phyloP scores from a whole-genome alignment of 2,113 vertebrate species.

The Nibea albiflora region DNA sequence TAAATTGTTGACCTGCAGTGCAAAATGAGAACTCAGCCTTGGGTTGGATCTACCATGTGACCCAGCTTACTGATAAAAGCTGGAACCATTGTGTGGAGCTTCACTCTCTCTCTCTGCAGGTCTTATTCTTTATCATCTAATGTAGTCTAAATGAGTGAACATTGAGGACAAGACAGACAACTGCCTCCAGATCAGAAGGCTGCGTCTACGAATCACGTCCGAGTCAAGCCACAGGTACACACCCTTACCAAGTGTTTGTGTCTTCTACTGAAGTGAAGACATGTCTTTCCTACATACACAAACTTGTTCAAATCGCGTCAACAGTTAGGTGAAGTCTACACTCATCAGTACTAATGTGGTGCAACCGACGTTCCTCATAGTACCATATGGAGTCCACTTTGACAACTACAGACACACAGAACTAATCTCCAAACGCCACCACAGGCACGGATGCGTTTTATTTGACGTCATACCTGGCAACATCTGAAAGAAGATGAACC shows the following conservation, averaged over 20 bases:
- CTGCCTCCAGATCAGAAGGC: slow-evolving; percentile 18
- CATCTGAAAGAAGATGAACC: neutral
- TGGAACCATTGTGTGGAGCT: slow-evolving; percentile 44
- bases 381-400: no score
- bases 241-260: no score
- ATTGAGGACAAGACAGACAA: slow-evolving; percentile 4
- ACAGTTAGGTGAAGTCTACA: no score
- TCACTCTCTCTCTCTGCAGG: slow-evolving; percentile 41
- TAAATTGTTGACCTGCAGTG: slow-evolving; percentile 46
- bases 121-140: slow-evolving; percentile 37
- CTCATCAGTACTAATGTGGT: no score
- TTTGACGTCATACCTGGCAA: neutral
- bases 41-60: slow-evolving; percentile 50
- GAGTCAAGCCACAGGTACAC: neutral
- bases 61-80: slow-evolving; percentile 63
- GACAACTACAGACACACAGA: no score
- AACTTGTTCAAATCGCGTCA: no score
- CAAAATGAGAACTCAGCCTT: slow-evolving; percentile 1
- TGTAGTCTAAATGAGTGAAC: slow-evolving; percentile 48
- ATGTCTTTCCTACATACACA: no score
- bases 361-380: no score
- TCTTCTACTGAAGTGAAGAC: no score
- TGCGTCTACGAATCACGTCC: neutral
- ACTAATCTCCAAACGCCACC: no score
- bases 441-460: neutral